phyloP scores from a whole-genome alignment of 1,140 invertebrate genomes.

The Gryllus bimaculatus region DNA sequence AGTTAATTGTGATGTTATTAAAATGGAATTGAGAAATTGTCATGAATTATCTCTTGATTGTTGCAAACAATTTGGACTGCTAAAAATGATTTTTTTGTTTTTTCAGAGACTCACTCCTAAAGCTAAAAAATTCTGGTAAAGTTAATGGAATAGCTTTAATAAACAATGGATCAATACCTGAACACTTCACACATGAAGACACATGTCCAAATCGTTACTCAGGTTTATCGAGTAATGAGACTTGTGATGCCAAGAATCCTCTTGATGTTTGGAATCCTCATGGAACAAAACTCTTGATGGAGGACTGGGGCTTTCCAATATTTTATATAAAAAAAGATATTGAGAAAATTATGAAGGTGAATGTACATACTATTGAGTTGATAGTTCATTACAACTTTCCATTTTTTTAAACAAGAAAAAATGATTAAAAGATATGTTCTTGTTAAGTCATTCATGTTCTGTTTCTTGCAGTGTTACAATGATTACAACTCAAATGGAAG shows the following conservation, averaged over 20 bases:
- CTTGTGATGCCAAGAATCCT: conserved; percentile 37
- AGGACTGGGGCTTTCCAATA: conserved; percentile 76
- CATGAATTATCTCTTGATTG: no score
- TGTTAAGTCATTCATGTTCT: no score
- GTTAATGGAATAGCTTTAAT: conserved; percentile 50
- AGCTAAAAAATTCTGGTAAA: conserved; percentile 41
- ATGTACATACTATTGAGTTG: background rate
- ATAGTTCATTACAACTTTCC: background rate
- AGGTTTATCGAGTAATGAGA: conserved; percentile 31
- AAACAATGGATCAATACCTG: conserved; percentile 30
- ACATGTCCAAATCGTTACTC: conserved; percentile 75
- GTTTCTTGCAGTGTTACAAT: conserved; percentile 40
- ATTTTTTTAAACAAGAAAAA: conserved; percentile 5
- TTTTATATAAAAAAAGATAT: conserved; percentile 51
- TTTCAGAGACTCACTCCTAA: conserved; percentile 20
- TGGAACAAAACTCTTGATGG: conserved; percentile 61
- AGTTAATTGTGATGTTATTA: no score
- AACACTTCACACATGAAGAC: conserved; percentile 59
- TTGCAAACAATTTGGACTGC: no score
- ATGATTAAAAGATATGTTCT: no score
- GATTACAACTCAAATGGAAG: conserved; percentile 50
- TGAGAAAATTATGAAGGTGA: background rate
- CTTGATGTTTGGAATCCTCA: conserved; percentile 59
- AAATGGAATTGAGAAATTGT: no score
- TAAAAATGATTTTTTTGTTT: background rate